Percentiles rank a stretch among this genome's conserved stretches.
phyloP scores from a whole-genome alignment of 1,140 invertebrate species.

The Bombus haemorrhoidalis region DNA sequence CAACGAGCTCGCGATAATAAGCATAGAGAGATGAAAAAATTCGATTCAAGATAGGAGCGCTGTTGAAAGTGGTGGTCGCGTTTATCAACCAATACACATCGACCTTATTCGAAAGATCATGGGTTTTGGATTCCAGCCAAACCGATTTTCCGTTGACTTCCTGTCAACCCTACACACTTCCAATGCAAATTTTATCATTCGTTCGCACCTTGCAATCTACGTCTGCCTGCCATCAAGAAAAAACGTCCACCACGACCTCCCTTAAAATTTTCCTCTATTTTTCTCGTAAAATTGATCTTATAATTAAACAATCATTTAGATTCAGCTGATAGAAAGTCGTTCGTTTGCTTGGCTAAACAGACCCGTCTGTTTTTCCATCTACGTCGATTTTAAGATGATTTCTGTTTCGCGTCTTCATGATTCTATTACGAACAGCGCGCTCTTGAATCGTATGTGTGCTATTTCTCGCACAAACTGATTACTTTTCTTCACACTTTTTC shows the following conservation, averaged over 20 bases:
- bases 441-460: too few species aligned
- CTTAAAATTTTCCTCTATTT: neutral
- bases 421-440: too few species aligned
- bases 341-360: too few species aligned
- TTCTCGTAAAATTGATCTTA: neutral
- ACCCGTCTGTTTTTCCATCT: too few species aligned
- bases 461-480: neutral
- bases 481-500: neutral
- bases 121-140: constrained; percentile 49
- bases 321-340: too few species aligned
- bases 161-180: constrained; percentile 30
- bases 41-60: neutral
- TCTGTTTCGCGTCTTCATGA: too few species aligned
- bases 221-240: too few species aligned
- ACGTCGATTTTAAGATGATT: too few species aligned
- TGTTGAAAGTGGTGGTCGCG: neutral
- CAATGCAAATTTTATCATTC: constrained; percentile 45
- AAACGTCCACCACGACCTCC: neutral
- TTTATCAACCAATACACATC: constrained; percentile 43
- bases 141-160: constrained; percentile 11
- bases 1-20: neutral
- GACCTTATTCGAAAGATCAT: constrained; percentile 15
- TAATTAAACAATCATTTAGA: too few species aligned
- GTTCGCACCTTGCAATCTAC: neutral
- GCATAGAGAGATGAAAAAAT: constrained; percentile 23